Percentiles rank a stretch among this genome's conserved stretches.
phyloP scores from a whole-genome alignment of 2,113 vertebrate genomes.

The Syngnathoides biaculeatus region DNA sequence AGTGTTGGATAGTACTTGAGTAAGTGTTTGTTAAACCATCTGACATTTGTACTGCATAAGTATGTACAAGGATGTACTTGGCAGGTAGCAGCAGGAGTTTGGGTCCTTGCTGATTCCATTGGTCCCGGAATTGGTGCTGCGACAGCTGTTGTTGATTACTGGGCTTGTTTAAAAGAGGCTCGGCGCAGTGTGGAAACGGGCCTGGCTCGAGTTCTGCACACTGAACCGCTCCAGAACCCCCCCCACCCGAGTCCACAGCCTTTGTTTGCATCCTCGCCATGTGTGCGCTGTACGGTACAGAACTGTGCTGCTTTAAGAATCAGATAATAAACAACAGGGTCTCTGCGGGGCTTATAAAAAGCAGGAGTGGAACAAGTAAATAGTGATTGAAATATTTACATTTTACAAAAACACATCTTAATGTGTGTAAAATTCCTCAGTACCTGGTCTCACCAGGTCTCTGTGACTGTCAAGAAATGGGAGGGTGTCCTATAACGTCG shows the following conservation, averaged over 20 bases:
- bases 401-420: too few species aligned
- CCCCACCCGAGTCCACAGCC: conserved; percentile 24
- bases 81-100: conserved; percentile 72
- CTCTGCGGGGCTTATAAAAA: not conserved
- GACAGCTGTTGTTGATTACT: conserved; percentile 73
- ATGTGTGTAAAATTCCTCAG: too few species aligned
- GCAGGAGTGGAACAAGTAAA: not conserved
- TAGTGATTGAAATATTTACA: too few species aligned
- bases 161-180: conserved; percentile 63
- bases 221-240: conserved; percentile 29
- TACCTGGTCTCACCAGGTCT: too few species aligned
- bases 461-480: too few species aligned
- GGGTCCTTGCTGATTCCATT: conserved; percentile 61
- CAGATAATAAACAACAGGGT: not conserved
- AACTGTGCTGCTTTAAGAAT: conserved; percentile 7
- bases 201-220: conserved; percentile 38
- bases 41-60: too few species aligned
- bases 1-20: too few species aligned
- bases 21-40: too few species aligned
- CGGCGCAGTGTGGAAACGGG: conserved; percentile 51
- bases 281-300: conserved; percentile 27
- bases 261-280: conserved; percentile 58
- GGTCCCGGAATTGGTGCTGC: conserved; percentile 52
- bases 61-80: too few species aligned
- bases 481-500: too few species aligned